Percentiles rank a stretch among this genome's conserved stretches.
Conservation (phyloP, 2,797 vertebrate species). For the Sus cebifrons region DNA sequence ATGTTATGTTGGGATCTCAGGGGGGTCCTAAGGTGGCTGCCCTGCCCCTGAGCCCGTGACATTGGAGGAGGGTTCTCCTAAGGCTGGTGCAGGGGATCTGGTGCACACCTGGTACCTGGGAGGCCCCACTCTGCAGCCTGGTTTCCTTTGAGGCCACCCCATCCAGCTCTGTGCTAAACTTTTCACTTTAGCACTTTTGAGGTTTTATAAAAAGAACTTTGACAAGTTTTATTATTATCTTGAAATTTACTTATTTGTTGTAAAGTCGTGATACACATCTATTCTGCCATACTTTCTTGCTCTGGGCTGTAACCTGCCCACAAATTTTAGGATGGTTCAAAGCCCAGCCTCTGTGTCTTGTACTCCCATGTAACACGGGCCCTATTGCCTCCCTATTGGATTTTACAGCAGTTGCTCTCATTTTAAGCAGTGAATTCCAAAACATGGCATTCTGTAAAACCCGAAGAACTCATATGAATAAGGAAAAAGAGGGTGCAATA, state of each 20-base stretch:
- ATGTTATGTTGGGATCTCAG: not conserved
- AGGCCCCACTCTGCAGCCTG: not conserved
- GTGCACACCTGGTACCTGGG: not conserved
- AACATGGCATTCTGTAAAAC: not conserved
- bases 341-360: not conserved
- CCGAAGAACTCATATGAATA: not conserved
- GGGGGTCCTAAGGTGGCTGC: not conserved
- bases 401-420: not conserved
- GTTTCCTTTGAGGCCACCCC: not conserved
- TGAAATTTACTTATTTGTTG: conserved; percentile 69
- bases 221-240: conserved; percentile 39
- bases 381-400: not conserved
- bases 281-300: not conserved
- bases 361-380: not conserved
- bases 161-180: not conserved
- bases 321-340: conserved; percentile 58
- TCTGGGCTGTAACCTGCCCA: not conserved
- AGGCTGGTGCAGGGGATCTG: not conserved
- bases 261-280: conserved; percentile 16
- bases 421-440: not conserved
- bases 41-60: fast-evolving
- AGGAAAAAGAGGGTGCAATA: not conserved
- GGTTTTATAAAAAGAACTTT: conserved; percentile 68
- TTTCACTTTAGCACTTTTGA: conserved; percentile 47
- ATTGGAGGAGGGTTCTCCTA: not conserved